Evolutionary conservation across 1,140 invertebrate species (phyloP).

Genomic region (Drosophila athabasca): DNA sequence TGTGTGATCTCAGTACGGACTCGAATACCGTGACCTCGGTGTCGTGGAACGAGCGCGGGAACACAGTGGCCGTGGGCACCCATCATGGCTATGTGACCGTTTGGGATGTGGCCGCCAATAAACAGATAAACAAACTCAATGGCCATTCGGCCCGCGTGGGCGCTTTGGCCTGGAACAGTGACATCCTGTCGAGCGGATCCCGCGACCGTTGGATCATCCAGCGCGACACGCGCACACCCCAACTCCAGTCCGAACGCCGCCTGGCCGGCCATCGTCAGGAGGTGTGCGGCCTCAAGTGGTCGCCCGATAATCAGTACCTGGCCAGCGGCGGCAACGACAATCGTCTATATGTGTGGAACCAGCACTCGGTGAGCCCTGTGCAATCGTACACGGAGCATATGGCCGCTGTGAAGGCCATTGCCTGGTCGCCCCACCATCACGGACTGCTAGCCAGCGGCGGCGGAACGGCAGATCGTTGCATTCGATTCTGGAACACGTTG

Average conservation of each 20-base stretch:
- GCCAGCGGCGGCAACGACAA: constrained; percentile 99
- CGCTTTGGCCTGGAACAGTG: constrained; percentile 99
- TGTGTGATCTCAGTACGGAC: constrained; percentile 97
- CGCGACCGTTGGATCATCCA: constrained; percentile 97
- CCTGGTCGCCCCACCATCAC: constrained; percentile 99
- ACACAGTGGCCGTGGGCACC: constrained; percentile 98
- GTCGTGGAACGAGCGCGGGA: constrained; percentile 98
- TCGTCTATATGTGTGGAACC: constrained; percentile 98
- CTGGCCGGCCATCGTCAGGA: constrained; percentile 98
- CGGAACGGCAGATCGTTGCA: constrained; percentile 98
- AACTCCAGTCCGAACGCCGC: constrained; percentile 89
- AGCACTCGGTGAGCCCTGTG: constrained; percentile 93
- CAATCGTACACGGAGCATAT: constrained; percentile 99
- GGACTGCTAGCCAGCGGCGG: constrained; percentile 98
- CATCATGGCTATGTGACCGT: constrained; percentile 98
- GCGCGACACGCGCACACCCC: constrained; percentile 95
- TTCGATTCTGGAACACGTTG: constrained; percentile 99
- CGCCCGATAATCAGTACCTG: constrained; percentile 98
- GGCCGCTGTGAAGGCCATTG: constrained; percentile 99
- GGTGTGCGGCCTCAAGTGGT: constrained; percentile 99
- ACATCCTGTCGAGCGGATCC: constrained; percentile 97
- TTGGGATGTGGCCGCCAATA: constrained; percentile 98
- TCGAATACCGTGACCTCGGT: constrained; percentile 98
- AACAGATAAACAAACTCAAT: constrained; percentile 94
- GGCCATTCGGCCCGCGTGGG: constrained; percentile 97